phyloP scores from a whole-genome alignment of 2,113 vertebrate genomes.

The Aptenodytes forsteri region DNA sequence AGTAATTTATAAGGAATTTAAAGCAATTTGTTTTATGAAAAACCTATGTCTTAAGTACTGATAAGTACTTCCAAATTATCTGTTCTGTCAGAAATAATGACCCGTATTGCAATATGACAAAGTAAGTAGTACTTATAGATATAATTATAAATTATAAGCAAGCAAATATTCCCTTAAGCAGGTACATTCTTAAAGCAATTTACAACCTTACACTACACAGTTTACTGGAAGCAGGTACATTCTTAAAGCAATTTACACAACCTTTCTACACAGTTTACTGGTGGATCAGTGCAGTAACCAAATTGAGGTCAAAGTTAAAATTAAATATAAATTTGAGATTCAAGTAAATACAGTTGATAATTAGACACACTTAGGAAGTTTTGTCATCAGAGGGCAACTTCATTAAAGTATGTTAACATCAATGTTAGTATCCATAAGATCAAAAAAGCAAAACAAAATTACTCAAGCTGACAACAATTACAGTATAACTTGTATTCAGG shows the following conservation, averaged over 20 bases:
- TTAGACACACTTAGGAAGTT: neutral
- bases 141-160: neutral
- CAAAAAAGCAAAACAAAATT: neutral
- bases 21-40: neutral
- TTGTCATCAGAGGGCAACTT: neutral
- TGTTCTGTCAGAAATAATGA: neutral
- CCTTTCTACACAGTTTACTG: neutral
- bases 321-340: neutral
- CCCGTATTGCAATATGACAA: neutral
- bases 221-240: neutral
- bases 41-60: neutral
- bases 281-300: neutral
- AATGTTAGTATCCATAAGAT: neutral
- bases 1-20: neutral
- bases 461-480: neutral
- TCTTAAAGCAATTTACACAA: neutral
- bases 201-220: neutral
- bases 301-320: neutral
- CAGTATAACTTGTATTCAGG: neutral
- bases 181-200: neutral
- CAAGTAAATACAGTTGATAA: neutral
- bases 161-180: neutral
- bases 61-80: neutral
- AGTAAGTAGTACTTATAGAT: neutral
- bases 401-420: neutral